Conservation (phyloP, 2,113 vertebrate genomes). For the Circaetus cinerascens region DNA sequence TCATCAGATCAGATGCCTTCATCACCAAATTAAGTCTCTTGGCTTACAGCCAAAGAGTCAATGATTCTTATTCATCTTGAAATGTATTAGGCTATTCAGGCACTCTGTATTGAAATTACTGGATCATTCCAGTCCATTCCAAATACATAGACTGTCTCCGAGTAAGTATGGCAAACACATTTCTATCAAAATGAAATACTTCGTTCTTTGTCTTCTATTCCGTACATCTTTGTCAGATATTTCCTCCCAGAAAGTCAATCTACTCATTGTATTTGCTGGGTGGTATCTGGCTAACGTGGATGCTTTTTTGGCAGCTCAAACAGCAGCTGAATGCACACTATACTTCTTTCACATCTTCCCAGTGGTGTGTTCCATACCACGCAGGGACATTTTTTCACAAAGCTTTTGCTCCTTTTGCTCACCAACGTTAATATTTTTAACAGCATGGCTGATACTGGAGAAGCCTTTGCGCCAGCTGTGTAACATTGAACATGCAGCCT, state of each 20-base stretch:
- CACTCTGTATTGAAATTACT: not conserved
- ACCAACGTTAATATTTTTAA: not conserved
- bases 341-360: not conserved
- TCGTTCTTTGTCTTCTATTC: constrained; percentile 9
- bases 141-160: not conserved
- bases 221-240: not conserved
- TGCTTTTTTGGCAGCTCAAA: not conserved
- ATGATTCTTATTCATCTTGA: not conserved
- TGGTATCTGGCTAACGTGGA: not conserved
- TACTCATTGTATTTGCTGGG: not conserved
- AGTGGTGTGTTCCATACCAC: not conserved
- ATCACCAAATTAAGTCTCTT: not conserved
- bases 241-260: constrained; percentile 21
- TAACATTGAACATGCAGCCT: not conserved
- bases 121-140: not conserved
- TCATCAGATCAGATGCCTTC: not conserved
- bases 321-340: not conserved
- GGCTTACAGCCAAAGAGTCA: not conserved
- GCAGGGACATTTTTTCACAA: not conserved
- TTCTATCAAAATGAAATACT: not conserved
- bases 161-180: not conserved
- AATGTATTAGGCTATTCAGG: not conserved
- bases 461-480: not conserved
- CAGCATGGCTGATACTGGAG: not conserved
- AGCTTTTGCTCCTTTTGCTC: not conserved